Evolutionary conservation across 2,888 invertebrate genomes (phyloP).

Genomic region (Ferdinandea cuprea): DNA sequence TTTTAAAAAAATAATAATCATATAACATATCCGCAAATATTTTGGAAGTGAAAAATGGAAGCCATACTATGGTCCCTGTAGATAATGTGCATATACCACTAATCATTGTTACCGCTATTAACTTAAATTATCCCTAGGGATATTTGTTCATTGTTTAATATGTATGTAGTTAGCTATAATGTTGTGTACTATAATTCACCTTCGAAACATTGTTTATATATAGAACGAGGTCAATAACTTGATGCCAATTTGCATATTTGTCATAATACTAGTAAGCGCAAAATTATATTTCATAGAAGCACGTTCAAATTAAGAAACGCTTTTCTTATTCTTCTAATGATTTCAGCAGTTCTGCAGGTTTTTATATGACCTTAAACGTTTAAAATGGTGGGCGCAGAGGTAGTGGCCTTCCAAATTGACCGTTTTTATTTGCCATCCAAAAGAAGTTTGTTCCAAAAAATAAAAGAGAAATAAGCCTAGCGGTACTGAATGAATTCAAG

Average conservation of each 20-base stretch:
- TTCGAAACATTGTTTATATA: neutral
- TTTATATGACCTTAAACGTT: neutral
- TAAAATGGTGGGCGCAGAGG: no score
- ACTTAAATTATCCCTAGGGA: constrained; percentile 1
- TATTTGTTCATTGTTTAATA: no score
- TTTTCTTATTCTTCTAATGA: neutral
- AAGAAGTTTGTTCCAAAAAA: no score
- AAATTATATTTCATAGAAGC: neutral
- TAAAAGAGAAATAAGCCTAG: no score
- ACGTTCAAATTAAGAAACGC: neutral
- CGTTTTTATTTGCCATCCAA: no score
- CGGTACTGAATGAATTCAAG: no score
- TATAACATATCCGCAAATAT: neutral
- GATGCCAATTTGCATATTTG: constrained; percentile 46
- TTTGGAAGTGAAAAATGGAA: constrained; percentile 23
- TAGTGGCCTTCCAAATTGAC: no score
- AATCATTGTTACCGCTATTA: neutral
- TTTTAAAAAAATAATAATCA: neutral
- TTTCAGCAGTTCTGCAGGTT: no score
- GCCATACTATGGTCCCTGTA: constrained; percentile 20
- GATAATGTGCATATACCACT: constrained; percentile 7
- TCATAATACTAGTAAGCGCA: constrained; percentile 6
- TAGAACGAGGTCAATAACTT: constrained; percentile 59
- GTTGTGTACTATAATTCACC: neutral
- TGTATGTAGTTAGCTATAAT: neutral